Evolutionary conservation across 2,888 invertebrate species (phyloP).

Genomic region (Caenorhabditis becei): DNA sequence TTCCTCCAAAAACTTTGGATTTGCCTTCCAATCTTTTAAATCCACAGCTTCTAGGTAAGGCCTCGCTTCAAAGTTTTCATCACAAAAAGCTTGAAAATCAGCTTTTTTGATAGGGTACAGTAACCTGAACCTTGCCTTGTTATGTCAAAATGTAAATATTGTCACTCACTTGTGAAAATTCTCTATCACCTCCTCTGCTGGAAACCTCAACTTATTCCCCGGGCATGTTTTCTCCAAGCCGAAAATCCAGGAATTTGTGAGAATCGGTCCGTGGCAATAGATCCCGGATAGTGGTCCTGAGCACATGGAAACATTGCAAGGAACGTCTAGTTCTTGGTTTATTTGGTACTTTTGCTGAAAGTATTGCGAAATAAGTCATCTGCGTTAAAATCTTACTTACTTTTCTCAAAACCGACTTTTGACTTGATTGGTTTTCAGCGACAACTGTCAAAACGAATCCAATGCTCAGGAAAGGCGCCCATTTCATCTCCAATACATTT

Average conservation of each 20-base stretch:
- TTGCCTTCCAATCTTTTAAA: conserved; percentile 68
- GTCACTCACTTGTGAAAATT: conserved; percentile 57
- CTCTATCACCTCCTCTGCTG: conserved; percentile 62
- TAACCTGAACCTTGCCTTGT: conserved; percentile 47
- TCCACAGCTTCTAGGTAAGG: conserved; percentile 63
- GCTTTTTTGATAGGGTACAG: conserved; percentile 59
- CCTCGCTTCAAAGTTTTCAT: conserved; percentile 68
- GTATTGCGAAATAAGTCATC: neutral
- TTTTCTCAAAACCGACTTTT: neutral
- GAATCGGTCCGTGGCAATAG: conserved; percentile 70
- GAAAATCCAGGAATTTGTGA: conserved; percentile 63
- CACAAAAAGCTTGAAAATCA: conserved; percentile 70
- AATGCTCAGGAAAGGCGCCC: neutral
- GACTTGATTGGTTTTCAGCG: no score
- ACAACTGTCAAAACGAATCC: no score
- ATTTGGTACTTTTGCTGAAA: conserved; percentile 20
- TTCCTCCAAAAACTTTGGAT: conserved; percentile 52
- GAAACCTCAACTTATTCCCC: conserved; percentile 65
- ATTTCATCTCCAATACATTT: conserved; percentile 40
- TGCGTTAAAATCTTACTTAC: neutral
- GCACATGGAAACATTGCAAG: conserved; percentile 69
- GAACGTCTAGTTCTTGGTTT: conserved; percentile 46
- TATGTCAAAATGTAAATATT: no score
- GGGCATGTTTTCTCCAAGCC: conserved; percentile 73
- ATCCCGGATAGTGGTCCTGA: conserved; percentile 70